These are phyloP conservation scores for Dicyrtomina minuta DNA, from an alignment of 2,888 invertebrate genomes.

Conservation along the genomic window DNA sequence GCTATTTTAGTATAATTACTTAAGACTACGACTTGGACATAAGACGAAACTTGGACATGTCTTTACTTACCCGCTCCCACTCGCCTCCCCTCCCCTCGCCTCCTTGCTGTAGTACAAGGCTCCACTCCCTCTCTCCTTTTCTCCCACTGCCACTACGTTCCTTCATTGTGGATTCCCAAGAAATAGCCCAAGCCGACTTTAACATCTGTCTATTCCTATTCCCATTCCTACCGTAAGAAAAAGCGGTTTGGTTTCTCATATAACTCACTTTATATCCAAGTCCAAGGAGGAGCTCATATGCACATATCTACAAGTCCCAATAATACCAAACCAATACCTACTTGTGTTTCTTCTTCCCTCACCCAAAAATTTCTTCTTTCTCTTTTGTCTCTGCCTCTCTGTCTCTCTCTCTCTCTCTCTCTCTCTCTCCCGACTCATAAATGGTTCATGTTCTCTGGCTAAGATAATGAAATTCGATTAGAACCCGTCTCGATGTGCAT, in stretches of 20 bases:
- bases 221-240: not conserved
- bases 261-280: not conserved
- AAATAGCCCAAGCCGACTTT: not conserved
- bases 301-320: too few species aligned
- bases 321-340: too few species aligned
- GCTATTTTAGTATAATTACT: slow-evolving; percentile 54
- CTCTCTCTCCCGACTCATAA: slow-evolving; percentile 45
- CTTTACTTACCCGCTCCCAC: not conserved
- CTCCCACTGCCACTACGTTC: slow-evolving; percentile 30
- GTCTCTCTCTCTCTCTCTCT: slow-evolving; percentile 22
- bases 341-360: not conserved
- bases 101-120: not conserved
- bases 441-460: slow-evolving; percentile 48
- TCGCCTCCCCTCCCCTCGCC: not conserved
- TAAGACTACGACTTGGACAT: slow-evolving; percentile 26
- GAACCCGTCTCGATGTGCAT: slow-evolving; percentile 51
- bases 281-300: not conserved
- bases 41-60: slow-evolving; percentile 23
- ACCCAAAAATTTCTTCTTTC: slow-evolving; percentile 15
- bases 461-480: slow-evolving; percentile 54
- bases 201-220: slow-evolving; percentile 7
- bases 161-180: not conserved
- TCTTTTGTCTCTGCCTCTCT: not conserved
- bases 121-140: slow-evolving; percentile 21
- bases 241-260: not conserved